Base-by-base conservation (phyloP, 2,797 vertebrate species). In the Thalassophryne amazonica region DNA sequence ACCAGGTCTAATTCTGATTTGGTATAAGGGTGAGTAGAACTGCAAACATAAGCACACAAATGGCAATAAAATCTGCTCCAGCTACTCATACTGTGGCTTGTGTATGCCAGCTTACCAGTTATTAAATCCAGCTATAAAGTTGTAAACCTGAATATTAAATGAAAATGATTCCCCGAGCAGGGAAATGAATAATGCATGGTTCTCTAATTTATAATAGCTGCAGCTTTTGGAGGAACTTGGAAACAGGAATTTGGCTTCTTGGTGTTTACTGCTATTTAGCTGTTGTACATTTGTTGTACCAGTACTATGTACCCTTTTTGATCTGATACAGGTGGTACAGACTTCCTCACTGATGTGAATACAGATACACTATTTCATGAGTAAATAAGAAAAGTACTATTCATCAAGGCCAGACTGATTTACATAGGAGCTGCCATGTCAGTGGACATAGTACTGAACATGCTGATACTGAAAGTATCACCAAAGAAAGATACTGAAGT, bases 131-230 rank as follows among this genome's bases (percentile, higher is more conserved):
- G 10, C 10, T 11, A 28, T 29, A 7, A 10, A 7, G 3, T 13
- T 38, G 5, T 18, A 27, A 3, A 4, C 31, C 15, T 29, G 8
- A 25, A 2, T 19, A 21, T 40, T 23, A 45, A 1, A 18, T 1
- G 6, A 31, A 35, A 14, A 4, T 0, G 5, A 30, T 36, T 52
- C 4, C 25, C 24, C 40, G 4, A 7, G 1, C 34, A 36, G 35
- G 34, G 0, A 32, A 66, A 67, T 34, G 11, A 61, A 64, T 53
- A 25, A 52, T 55, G 16, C 31, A 62, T 34, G 30, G 69, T 25
- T 38, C 1, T 49, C 48, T 32, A 11, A 46, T 47, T 36, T 15
- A 47, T 50, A 58, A 24, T 12, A 40, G 38, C 45, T 38, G 34
- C 12, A 3, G 3, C 49, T 7, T 17, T 24, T 35, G 7, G 32